Base-by-base conservation (phyloP, 1,140 invertebrate species). In the Saccostrea echinata region DNA sequence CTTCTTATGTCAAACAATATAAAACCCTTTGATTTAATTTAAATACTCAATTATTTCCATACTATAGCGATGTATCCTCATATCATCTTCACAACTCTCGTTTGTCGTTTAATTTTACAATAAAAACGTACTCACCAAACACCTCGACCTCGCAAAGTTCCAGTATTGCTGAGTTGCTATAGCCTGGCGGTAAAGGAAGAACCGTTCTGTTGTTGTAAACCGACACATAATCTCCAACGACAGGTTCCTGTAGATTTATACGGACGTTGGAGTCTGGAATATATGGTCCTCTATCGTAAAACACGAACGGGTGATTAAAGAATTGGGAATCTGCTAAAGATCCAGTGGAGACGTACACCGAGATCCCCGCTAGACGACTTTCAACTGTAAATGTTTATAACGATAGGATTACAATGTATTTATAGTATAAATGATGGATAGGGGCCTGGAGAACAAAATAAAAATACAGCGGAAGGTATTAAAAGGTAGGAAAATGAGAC, bases 141-240 rank as follows among this genome's bases (percentile, higher is more conserved):
- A 83, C 81, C 52, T 83, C 81, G 2, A 83, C 81, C 52, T 83
- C 81, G 21, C 81, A 83, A 4, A 83, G 35, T 53, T 83, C 81
- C 33, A 83, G 52, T 83, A 52, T 52, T 2, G 81, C 81, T 6
- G 35, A 51, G 21, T 51, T 52, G 43, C 43, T 52, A 11, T 83
- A 83, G n/a, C 12, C 35, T 3, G 81, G 6, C 9, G 81, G 81
- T 24, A 83, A 2, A 6, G 81, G 81, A 24, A 18, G 81, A 2
- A 16, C 18, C n/a, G 81, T 52, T 24, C 81, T 33, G 81, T 83
- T 83, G 43, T 83, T 83, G 35, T 51, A 83, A 6, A 83, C 8
- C 9, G 81, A 52, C 12, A 83, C 81, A 51, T 52, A 51, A 6
- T 83, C 43, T 13, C 81, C 81, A 13, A 83, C 1, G 9, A 83